A percentile compares a stretch with the other conserved stretches of the same genome.
Evolutionary conservation across 2,113 vertebrate genomes (phyloP).

Genomic region (Nerophis lumbriciformis): DNA sequence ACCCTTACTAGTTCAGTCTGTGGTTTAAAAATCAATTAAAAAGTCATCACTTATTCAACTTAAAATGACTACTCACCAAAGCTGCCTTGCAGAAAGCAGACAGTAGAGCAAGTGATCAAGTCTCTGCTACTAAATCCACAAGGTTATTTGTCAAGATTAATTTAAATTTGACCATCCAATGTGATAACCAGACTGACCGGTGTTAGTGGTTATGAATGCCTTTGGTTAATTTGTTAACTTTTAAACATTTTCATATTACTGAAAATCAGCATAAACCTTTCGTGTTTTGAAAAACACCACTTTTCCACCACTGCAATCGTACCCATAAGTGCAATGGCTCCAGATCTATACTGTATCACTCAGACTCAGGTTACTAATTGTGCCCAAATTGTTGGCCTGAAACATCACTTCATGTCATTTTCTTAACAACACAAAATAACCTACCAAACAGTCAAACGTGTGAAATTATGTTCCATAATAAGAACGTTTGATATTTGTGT

Average conservation of each 20-base stretch:
- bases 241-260: too few species aligned
- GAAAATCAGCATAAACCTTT: too few species aligned
- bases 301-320: too few species aligned
- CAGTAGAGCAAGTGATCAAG: slow-evolving; percentile 7
- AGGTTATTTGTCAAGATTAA: not conserved
- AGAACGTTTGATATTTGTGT: not conserved
- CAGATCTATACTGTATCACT: too few species aligned
- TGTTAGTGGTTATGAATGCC: not conserved
- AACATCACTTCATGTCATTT: too few species aligned
- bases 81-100: slow-evolving; percentile 11
- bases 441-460: not conserved
- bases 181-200: not conserved
- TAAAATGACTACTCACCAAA: slow-evolving; percentile 17
- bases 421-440: too few species aligned
- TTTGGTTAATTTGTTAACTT: not conserved
- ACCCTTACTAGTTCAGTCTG: slow-evolving; percentile 19
- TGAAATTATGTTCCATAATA: not conserved
- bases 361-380: too few species aligned
- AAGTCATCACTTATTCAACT: slow-evolving; percentile 26
- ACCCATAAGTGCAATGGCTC: too few species aligned
- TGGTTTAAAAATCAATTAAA: slow-evolving; percentile 49
- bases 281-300: too few species aligned
- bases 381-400: too few species aligned
- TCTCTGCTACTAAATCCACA: not conserved
- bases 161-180: not conserved